Percentiles rank a stretch among this genome's conserved stretches.
Conservation (phyloP, 2,888 invertebrate genomes). For the Heliconius cydno region DNA sequence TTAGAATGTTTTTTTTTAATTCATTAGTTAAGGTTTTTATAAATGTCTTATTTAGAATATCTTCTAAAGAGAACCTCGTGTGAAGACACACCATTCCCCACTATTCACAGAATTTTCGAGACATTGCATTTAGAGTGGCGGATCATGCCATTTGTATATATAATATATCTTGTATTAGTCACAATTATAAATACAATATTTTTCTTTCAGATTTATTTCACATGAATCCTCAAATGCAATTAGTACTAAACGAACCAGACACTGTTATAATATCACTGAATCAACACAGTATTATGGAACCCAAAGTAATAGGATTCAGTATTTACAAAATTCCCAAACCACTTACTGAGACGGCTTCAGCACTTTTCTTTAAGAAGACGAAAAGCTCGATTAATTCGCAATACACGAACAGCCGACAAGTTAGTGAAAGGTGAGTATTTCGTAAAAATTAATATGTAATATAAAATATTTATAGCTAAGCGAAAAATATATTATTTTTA, state of each 20-base stretch:
- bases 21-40: too few species aligned
- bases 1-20: too few species aligned
- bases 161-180: too few species aligned
- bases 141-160: too few species aligned
- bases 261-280: constrained; percentile 91
- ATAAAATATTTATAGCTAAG: background rate
- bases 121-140: too few species aligned
- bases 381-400: constrained; percentile 94
- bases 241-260: constrained; percentile 87
- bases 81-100: too few species aligned
- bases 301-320: constrained; percentile 96
- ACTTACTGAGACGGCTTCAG: constrained; percentile 89
- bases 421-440: constrained; percentile 78
- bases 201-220: constrained; percentile 90
- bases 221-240: constrained; percentile 94
- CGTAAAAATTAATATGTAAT: background rate
- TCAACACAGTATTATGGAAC: constrained; percentile 95
- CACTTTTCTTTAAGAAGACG: constrained; percentile 92
- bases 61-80: too few species aligned
- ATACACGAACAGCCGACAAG: constrained; percentile 95
- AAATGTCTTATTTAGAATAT: too few species aligned
- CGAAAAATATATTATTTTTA: constrained; percentile 2
- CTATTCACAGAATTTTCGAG: too few species aligned
- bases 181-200: too few species aligned
- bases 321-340: constrained; percentile 89